phyloP scores from a whole-genome alignment of 2,797 vertebrate species.

The Clamator glandarius region DNA sequence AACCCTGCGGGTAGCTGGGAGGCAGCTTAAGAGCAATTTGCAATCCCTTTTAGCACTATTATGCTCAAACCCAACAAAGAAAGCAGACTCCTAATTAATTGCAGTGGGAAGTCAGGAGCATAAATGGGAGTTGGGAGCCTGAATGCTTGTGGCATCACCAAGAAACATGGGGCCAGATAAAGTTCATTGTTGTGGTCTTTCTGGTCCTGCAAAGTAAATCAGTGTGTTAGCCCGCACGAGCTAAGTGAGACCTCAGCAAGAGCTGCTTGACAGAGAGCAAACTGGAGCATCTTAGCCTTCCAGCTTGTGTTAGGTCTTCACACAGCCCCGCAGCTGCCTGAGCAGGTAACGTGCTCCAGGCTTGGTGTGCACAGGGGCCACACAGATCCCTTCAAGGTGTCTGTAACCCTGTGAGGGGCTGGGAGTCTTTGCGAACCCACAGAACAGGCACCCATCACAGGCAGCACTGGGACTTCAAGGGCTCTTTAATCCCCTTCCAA shows the following conservation, averaged over 20 bases:
- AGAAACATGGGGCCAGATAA: background rate
- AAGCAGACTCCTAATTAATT: conserved; percentile 32
- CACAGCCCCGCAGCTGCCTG: background rate
- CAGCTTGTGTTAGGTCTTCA: background rate
- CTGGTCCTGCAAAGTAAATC: conserved; percentile 19
- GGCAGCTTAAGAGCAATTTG: background rate
- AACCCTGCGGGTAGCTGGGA: background rate
- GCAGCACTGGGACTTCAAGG: background rate
- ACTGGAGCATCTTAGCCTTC: background rate
- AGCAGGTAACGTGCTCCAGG: background rate
- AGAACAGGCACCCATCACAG: background rate
- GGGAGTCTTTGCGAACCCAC: background rate
- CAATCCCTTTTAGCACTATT: conserved; percentile 4
- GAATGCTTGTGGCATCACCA: conserved; percentile 19
- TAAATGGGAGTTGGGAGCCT: background rate
- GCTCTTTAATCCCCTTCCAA: background rate
- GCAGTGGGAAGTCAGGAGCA: conserved; percentile 23
- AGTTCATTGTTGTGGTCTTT: background rate
- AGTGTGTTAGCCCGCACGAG: background rate
- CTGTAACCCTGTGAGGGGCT: background rate
- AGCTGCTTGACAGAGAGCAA: background rate
- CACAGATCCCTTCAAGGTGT: background rate
- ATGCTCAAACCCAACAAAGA: conserved; percentile 31
- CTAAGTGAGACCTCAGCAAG: background rate
- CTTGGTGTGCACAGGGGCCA: background rate